These are phyloP conservation scores for Drosophila littoralis DNA, from an alignment of 1,140 invertebrate genomes.

Conservation along the genomic window DNA sequence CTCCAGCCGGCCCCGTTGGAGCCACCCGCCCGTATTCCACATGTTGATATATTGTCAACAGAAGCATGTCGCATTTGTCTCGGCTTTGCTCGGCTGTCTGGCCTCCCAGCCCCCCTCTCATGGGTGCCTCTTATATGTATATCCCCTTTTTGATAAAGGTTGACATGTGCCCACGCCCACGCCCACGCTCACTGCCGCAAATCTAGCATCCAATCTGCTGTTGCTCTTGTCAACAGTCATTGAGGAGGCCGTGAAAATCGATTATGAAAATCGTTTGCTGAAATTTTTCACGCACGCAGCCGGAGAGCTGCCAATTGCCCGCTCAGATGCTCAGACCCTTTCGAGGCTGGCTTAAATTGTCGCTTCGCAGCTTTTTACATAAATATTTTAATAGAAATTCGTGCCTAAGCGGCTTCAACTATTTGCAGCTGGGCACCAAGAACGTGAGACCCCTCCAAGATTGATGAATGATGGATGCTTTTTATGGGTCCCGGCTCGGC, in stretches of 20 bases:
- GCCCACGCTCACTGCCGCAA: conserved; percentile 3
- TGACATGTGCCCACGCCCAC: conserved; percentile 57
- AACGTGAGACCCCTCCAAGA: conserved; percentile 33
- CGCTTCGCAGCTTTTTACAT: conserved; percentile 64
- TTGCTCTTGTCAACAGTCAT: conserved; percentile 66
- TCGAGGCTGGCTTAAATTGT: conserved; percentile 53
- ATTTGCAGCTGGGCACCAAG: conserved; percentile 63
- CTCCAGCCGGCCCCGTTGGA: no score
- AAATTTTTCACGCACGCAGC: conserved; percentile 65
- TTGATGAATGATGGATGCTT: conserved; percentile 55
- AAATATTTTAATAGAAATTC: conserved; percentile 83
- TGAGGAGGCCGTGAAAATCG: conserved; percentile 69
- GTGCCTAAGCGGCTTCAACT: conserved; percentile 70
- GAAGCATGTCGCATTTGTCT: conserved; percentile 82
- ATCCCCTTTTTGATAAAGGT: conserved; percentile 76
- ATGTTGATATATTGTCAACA: conserved; percentile 83
- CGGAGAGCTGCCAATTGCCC: background rate
- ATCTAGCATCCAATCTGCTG: conserved; percentile 9
- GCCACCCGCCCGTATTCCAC: conserved; percentile 48
- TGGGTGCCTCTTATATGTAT: conserved; percentile 11
- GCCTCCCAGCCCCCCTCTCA: background rate
- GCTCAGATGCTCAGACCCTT: conserved; percentile 7
- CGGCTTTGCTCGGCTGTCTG: conserved; percentile 47
- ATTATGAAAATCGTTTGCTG: conserved; percentile 81
- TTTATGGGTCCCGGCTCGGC: conserved; percentile 18